Evolutionary conservation across 2,797 vertebrate species (phyloP).

Genomic region (Paratrypauchen microcephalus): DNA sequence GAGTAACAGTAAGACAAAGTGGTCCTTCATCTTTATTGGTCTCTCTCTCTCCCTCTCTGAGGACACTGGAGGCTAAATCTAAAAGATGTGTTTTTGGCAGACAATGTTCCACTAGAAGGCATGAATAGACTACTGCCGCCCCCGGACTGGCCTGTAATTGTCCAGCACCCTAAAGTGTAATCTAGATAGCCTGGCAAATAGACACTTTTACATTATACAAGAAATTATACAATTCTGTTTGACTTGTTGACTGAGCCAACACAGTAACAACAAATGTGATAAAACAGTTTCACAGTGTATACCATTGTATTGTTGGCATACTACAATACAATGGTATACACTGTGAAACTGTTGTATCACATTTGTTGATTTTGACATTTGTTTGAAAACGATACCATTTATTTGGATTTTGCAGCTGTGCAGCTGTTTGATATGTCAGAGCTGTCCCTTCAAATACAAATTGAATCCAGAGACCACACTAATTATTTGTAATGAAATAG

Average conservation of each 20-base stretch:
- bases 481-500: conserved; percentile 3
- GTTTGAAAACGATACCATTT: background rate
- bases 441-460: background rate
- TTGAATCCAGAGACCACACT: background rate
- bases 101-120: background rate
- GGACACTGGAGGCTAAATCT: background rate
- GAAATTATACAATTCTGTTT: too few relatives aligned
- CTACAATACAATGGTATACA: background rate
- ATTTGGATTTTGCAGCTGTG: background rate
- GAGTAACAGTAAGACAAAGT: too few relatives aligned
- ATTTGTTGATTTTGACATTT: background rate
- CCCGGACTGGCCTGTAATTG: background rate
- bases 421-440: background rate
- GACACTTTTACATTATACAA: too few relatives aligned
- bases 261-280: too few relatives aligned
- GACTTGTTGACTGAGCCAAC: background rate
- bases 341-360: background rate
- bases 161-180: too few relatives aligned
- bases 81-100: conserved; percentile 1
- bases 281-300: too few relatives aligned
- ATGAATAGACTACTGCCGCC: background rate
- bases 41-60: background rate
- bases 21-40: too few relatives aligned
- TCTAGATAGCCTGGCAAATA: too few relatives aligned
- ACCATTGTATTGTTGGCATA: too few relatives aligned